Conservation (phyloP, 2,888 invertebrate species). For the Sinotaia quadrata region DNA sequence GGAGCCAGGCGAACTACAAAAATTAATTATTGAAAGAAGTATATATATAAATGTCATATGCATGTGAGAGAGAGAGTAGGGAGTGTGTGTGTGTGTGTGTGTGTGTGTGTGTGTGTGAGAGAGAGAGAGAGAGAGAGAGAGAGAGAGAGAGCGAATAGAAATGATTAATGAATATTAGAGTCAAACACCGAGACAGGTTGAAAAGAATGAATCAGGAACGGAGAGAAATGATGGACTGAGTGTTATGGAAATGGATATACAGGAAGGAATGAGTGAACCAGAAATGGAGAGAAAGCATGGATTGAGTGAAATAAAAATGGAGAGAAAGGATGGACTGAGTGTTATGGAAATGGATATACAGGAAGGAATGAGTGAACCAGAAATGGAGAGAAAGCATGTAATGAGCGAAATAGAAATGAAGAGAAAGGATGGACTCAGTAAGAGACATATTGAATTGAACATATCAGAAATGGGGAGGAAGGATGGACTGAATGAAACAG, state of each 20-base stretch:
- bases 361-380: background rate
- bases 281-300: background rate
- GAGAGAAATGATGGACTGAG: no score
- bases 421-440: background rate
- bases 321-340: background rate
- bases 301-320: background rate
- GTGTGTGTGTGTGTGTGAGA: constrained; percentile 1
- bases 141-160: background rate
- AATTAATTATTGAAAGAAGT: no score
- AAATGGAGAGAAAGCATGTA: background rate
- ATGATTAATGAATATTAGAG: background rate
- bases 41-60: no score
- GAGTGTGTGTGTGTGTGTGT: constrained; percentile 1
- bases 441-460: background rate
- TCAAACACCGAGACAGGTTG: background rate
- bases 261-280: background rate
- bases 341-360: background rate
- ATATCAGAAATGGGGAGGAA: background rate
- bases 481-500: background rate
- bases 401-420: constrained; percentile 5
- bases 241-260: background rate
- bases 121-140: constrained; percentile 8
- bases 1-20: no score
- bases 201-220: background rate
- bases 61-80: background rate